These are phyloP conservation scores for Saimiri boliviensis DNA, from an alignment of 2,113 vertebrate species.

Conservation along the genomic window DNA sequence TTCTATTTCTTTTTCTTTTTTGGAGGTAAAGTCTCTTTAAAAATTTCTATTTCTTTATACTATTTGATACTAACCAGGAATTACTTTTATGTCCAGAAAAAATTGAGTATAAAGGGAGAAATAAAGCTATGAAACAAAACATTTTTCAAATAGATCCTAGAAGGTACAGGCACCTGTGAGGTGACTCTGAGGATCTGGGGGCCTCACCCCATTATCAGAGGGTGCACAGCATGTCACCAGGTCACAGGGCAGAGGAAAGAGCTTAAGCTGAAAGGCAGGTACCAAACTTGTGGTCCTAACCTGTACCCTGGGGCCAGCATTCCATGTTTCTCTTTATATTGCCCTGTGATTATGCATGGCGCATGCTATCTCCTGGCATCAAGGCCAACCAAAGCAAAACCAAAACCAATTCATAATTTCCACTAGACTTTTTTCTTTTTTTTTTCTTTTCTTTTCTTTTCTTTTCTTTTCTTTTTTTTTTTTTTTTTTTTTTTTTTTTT, in stretches of 20 bases:
- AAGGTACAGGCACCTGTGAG: neutral
- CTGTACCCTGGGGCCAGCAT: neutral
- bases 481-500: too few species aligned
- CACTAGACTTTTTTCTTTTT: neutral
- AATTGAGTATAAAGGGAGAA: neutral
- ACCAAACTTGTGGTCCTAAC: neutral
- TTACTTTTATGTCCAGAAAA: constrained; percentile 7
- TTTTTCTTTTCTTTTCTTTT: too few species aligned
- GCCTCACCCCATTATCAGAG: neutral
- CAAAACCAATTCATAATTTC: constrained; percentile 68
- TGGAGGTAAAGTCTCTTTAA: too few species aligned
- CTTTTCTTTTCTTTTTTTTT: too few species aligned
- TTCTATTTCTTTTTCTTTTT: neutral
- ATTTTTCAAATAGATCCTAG: neutral
- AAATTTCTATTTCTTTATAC: neutral
- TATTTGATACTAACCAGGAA: neutral
- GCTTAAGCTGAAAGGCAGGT: neutral
- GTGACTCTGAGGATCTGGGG: neutral
- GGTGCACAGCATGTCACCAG: neutral
- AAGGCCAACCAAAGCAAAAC: constrained; percentile 52
- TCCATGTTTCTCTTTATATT: neutral
- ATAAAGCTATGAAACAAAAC: neutral
- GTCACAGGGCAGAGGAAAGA: neutral
- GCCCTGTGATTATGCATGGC: neutral
- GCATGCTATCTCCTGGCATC: neutral